Percentiles rank a stretch among this genome's conserved stretches.
Conservation (phyloP, 2,113 vertebrate species). For the Spermophilus dauricus region DNA sequence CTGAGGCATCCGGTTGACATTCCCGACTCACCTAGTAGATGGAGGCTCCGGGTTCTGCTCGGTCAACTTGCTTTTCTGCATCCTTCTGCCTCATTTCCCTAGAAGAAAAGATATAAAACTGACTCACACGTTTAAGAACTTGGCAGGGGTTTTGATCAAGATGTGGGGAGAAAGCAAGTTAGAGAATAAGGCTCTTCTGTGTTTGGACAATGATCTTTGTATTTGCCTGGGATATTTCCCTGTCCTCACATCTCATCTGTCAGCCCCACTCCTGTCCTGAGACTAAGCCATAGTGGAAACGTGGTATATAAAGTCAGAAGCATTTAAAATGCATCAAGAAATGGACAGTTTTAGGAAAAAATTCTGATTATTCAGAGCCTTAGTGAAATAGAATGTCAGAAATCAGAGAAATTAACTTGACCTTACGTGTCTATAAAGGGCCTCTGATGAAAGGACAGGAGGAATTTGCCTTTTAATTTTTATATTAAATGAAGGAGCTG, state of each 20-base stretch:
- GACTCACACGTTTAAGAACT: not conserved
- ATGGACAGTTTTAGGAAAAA: not conserved
- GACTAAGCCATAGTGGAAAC: not conserved
- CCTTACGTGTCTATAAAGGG: not conserved
- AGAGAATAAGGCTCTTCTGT: not conserved
- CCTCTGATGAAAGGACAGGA: not conserved
- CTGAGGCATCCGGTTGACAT: fast-evolving
- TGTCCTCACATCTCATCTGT: not conserved
- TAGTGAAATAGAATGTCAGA: not conserved
- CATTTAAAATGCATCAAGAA: fast-evolving
- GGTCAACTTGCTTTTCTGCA: not conserved
- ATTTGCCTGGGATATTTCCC: not conserved
- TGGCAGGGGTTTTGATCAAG: not conserved
- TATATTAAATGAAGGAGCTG: not conserved
- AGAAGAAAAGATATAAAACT: not conserved
- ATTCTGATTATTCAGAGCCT: not conserved
- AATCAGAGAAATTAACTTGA: not conserved
- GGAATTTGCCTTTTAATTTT: not conserved
- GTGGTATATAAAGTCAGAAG: not conserved
- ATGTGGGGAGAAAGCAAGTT: not conserved
- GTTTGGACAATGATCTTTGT: not conserved
- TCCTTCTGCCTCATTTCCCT: not conserved
- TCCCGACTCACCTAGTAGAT: not conserved
- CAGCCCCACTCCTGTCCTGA: no score
- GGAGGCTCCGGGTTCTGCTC: not conserved